phyloP scores from a whole-genome alignment of 2,797 vertebrate genomes.

The Cuculus canorus region DNA sequence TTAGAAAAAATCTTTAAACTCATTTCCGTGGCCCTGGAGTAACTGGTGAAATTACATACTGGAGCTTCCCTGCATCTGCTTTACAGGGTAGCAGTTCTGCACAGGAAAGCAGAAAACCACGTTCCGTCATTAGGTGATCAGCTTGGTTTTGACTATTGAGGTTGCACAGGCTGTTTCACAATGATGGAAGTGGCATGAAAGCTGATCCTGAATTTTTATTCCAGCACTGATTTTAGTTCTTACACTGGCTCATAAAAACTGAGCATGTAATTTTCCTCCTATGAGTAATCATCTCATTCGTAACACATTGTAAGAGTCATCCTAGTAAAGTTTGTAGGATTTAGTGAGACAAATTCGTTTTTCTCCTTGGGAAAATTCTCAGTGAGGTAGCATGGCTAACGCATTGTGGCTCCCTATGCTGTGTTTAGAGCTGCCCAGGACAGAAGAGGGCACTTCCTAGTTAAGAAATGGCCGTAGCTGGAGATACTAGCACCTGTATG shows the following conservation, averaged over 20 bases:
- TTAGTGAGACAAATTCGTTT: background rate
- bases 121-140: background rate
- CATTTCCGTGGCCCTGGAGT: background rate
- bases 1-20: background rate
- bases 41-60: background rate
- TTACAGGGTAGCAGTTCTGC: background rate
- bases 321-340: background rate
- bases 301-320: background rate
- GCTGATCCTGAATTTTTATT: background rate
- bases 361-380: background rate
- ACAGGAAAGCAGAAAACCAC: background rate
- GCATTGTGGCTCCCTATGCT: fast-evolving
- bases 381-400: background rate
- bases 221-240: background rate
- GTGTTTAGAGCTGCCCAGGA: background rate
- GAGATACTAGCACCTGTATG: fast-evolving
- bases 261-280: background rate
- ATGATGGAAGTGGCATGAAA: background rate
- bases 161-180: background rate
- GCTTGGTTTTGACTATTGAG: background rate
- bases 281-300: background rate
- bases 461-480: background rate
- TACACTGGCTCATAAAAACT: background rate
- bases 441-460: background rate
- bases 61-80: background rate